phyloP scores from a whole-genome alignment of 2,113 vertebrate species.

The Oophaga pumilio region DNA sequence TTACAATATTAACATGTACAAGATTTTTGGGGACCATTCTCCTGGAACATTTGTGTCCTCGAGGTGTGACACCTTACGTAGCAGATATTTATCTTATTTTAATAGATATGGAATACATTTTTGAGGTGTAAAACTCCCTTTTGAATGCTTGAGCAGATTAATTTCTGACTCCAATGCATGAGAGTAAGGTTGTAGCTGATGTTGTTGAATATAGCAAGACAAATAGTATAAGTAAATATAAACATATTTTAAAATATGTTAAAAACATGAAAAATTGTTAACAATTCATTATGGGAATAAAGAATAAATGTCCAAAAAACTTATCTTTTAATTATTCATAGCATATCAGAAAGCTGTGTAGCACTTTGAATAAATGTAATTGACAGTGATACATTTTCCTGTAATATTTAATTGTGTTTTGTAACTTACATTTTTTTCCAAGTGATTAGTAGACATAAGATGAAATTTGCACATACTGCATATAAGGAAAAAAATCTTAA shows the following conservation, averaged over 20 bases:
- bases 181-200: no score
- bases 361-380: background rate
- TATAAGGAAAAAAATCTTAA: background rate
- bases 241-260: background rate
- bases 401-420: constrained; percentile 3
- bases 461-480: background rate
- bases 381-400: background rate
- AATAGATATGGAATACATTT: no score
- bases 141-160: no score
- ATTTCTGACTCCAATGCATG: no score
- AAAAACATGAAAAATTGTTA: background rate
- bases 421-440: background rate
- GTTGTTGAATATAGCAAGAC: background rate
- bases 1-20: background rate
- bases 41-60: no score
- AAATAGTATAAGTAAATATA: background rate
- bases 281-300: background rate
- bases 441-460: constrained; percentile 8
- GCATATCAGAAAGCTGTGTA: background rate
- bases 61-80: no score
- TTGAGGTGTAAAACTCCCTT: no score
- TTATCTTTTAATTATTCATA: background rate
- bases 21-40: no score
- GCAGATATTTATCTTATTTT: no score
- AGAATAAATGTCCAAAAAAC: background rate